phyloP scores from a whole-genome alignment of 1,140 invertebrate species.

The Drosophila ambigua region DNA sequence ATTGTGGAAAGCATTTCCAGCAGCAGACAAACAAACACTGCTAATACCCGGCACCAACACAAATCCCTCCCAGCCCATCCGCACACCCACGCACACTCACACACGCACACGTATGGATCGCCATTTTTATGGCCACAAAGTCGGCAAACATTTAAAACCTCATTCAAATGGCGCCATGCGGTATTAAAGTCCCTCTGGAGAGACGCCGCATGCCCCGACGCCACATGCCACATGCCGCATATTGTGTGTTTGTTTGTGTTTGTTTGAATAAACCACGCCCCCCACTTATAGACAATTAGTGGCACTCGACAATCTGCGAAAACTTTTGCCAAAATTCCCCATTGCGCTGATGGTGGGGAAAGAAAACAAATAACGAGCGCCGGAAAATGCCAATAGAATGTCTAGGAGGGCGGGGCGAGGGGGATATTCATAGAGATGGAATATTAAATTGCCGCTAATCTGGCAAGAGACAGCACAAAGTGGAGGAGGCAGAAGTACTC shows the following conservation, averaged over 20 bases:
- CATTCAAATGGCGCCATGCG: constrained; percentile 51
- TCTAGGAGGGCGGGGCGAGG: too few relatives aligned
- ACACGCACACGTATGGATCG: constrained; percentile 4
- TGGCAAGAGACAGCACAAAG: constrained; percentile 6
- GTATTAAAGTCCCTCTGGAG: constrained; percentile 38
- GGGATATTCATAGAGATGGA: constrained; percentile 16
- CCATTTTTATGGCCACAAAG: constrained; percentile 38
- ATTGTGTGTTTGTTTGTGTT: constrained; percentile 4
- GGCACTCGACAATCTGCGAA: constrained; percentile 46
- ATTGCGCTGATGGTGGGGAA: not conserved
- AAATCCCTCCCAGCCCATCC: not conserved
- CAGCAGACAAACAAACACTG: constrained; percentile 20
- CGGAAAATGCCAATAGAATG: too few relatives aligned
- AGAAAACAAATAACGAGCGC: constrained; percentile 1
- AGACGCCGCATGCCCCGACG: constrained; percentile 8
- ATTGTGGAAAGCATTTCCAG: constrained; percentile 24
- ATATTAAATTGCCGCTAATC: constrained; percentile 53
- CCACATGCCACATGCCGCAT: constrained; percentile 11
- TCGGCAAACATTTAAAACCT: constrained; percentile 51
- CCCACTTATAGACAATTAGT: constrained; percentile 52
- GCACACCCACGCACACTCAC: not conserved
- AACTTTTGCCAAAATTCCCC: constrained; percentile 35
- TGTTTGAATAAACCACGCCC: constrained; percentile 17
- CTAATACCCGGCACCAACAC: constrained; percentile 1
- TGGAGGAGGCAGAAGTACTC: constrained; percentile 21